Evolutionary conservation across 2,888 invertebrate species (phyloP), one percentile per base, ranked within the genome.

Genomic region (Tigriopus californicus): DNA sequence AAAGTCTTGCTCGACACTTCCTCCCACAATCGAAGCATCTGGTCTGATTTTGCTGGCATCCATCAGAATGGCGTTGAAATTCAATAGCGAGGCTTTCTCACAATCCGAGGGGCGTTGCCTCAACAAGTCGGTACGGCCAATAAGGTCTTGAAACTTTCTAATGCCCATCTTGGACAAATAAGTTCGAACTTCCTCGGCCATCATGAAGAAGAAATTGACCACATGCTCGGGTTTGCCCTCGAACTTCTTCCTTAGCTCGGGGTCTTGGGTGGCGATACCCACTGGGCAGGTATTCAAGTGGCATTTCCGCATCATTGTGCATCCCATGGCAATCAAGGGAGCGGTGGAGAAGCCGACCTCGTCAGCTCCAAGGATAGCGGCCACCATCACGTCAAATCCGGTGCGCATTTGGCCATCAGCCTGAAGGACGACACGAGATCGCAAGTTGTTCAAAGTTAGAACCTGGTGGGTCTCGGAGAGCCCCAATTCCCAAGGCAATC

Each of bases 221-320:
- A 98, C 91, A 70, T 98, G 86, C 69, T 98, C 97, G 0, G 98
- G 95, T 69, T 91, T 89, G 47, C 98, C 98, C 47, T 86, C 85
- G 73, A 98, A 98, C 73, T 97, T 98, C 71, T 88, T 86, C 25
- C 98, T 78, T 54, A 98, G 76, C 13, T 84, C 78, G 0, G 97
- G 97, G 75, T 98, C 98, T 73, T 97, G 98, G 0, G 98, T 98
- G 1, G 97, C 97, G 67, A 98, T 88, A 62, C 98, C 98, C 62
- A 98, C 98, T 0, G 98, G 98, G 65, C 98, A 98, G 8, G 97
- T 98, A 74, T 98, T 98, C 66, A 98, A 75, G 72, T 98, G 98
- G 68, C 98, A 98, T 71, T 98, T 98, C 61, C 98, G 79, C 98
- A 98, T 98, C 98, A 98, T 98, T 0, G 95, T 98, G 69, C 98